Evolutionary conservation across 2,888 invertebrate species (phyloP), one percentile per base, ranked within the genome.

Genomic region (Thyatira batis): DNA sequence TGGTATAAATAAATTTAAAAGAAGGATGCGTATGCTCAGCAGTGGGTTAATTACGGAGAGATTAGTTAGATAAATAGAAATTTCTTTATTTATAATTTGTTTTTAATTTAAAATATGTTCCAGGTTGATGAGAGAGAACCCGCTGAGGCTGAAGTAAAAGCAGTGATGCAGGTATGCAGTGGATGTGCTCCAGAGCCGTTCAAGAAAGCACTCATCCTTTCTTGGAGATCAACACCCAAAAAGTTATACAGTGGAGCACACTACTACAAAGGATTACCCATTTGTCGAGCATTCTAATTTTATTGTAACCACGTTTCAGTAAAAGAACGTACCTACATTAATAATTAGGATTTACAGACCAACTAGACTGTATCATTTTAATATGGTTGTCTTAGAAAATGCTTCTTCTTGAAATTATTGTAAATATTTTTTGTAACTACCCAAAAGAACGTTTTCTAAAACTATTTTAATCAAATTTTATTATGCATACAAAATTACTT

Each of bases 61-160:
- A n/a, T n/a, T n/a, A n/a, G n/a, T n/a, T n/a, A n/a, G n/a, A n/a
- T n/a, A n/a, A n/a, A n/a, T n/a, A n/a, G n/a, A n/a, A n/a, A n/a
- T n/a, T n/a, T n/a, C n/a, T n/a, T n/a, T n/a, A n/a, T 45, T 20
- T 21, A 28, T 33, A 20, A 11, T 20, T 13, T 50, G 11, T 33
- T 23, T 1, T 21, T 28, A 44, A 43, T 43, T 25, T 25, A 23
- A 27, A 30, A 46, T 45, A 8, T 6, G 8, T 17, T 17, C 13
- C 20, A 94, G 84, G 92, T 93, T 50, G 95, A 96, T 57, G 96
- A 96, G 70, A 92, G 95, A 44, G 97, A 97, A 70, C 96, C 96
- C 0, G 97, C 97, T 0, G 96, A 97, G 79, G 96, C 95, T 27
- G 97, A 97, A 82, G 97, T 97, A 0, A 95, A 93, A 67, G 95